These are phyloP conservation scores for Dorcus parallelipipedus DNA, from an alignment of 2,888 invertebrate genomes.

Conservation along the genomic window DNA sequence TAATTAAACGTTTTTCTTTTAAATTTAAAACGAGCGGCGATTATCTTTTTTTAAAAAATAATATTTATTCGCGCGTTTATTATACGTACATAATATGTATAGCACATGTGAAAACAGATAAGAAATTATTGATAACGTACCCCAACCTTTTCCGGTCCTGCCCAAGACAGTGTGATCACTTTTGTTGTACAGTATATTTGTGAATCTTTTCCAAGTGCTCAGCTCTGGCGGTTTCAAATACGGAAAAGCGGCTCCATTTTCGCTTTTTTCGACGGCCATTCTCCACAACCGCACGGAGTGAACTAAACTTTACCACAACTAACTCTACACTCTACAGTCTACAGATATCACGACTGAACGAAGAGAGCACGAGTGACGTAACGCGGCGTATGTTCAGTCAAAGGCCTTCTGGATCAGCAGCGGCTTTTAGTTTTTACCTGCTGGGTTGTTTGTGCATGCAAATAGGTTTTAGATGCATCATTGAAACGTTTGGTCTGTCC, in stretches of 20 bases:
- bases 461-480: too few species aligned
- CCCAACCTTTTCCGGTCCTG: conserved; percentile 62
- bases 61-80: too few species aligned
- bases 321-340: too few species aligned
- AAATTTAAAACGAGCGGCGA: too few species aligned
- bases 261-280: conserved; percentile 30
- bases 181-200: conserved; percentile 50
- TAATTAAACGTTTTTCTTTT: too few species aligned
- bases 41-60: too few species aligned
- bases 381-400: background rate
- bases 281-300: conserved; percentile 5
- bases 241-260: conserved; percentile 32
- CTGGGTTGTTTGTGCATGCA: background rate
- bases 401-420: too few species aligned
- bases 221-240: conserved; percentile 31
- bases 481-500: too few species aligned
- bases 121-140: conserved; percentile 50
- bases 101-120: too few species aligned
- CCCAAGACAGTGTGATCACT: conserved; percentile 61
- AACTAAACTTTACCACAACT: conserved; percentile 7
- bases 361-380: background rate
- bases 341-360: conserved; percentile 1
- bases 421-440: background rate
- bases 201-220: conserved; percentile 28
- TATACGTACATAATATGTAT: too few species aligned